Conservation (phyloP, 2,888 invertebrate genomes). For the Napeogenes sylphis region DNA sequence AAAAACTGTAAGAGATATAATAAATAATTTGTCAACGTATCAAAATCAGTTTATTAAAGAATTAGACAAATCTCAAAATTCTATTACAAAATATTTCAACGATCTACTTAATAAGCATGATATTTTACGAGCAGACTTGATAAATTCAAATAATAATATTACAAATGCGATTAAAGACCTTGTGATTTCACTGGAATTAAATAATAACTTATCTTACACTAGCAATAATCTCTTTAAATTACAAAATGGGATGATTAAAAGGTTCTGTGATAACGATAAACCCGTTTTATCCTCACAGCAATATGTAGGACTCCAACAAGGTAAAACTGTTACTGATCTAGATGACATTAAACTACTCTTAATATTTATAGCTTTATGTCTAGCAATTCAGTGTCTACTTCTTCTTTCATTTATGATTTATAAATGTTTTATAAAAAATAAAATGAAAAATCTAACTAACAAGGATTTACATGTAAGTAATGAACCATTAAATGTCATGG, state of each 20-base stretch:
- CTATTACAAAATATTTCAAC: constrained; percentile 1
- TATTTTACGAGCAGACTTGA: constrained; percentile 3
- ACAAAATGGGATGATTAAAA: constrained; percentile 1
- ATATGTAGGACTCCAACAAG: not conserved
- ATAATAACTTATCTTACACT: constrained; percentile 14
- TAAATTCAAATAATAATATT: constrained; percentile 11
- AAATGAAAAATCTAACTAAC: not conserved
- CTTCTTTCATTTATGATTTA: not conserved
- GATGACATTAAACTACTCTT: constrained; percentile 9
- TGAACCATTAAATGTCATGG: constrained; percentile 1
- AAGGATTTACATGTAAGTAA: not conserved
- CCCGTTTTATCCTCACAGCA: not conserved
- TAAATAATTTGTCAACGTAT: constrained; percentile 4
- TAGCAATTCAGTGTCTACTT: not conserved
- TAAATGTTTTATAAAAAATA: not conserved
- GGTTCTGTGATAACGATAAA: not conserved
- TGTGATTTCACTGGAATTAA: constrained; percentile 14
- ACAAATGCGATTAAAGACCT: constrained; percentile 13
- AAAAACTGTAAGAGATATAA: not conserved
- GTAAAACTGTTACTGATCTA: constrained; percentile 2
- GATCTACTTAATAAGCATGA: constrained; percentile 8
- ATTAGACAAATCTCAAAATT: constrained; percentile 4
- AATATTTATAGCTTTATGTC: constrained; percentile 17
- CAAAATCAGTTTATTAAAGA: not conserved
- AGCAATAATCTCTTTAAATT: constrained; percentile 15